Conservation (phyloP, 1,140 invertebrate genomes). For the Paracyclopina nana region DNA sequence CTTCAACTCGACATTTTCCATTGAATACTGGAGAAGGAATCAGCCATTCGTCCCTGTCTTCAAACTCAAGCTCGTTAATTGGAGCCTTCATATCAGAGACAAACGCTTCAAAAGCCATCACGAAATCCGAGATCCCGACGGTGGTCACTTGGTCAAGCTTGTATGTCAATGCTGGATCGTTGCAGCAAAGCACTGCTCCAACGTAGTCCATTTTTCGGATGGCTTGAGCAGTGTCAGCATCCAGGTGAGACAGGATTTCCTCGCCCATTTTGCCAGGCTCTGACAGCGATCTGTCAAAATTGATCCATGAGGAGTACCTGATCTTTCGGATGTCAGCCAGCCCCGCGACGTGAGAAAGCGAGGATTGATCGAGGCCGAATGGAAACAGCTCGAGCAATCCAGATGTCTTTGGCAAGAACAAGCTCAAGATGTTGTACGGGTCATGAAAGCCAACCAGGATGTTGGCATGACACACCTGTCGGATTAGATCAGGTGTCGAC, state of each 20-base stretch:
- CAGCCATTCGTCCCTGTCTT: background rate
- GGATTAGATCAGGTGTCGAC: background rate
- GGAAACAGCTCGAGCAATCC: background rate
- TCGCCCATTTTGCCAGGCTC: no score
- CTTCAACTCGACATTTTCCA: background rate
- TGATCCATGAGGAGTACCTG: no score
- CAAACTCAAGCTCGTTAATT: background rate
- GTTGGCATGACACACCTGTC: background rate
- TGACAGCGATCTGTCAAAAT: no score
- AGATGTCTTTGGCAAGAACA: background rate
- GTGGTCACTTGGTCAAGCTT: background rate
- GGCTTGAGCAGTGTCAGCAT: background rate
- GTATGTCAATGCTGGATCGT: background rate
- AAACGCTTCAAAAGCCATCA: background rate
- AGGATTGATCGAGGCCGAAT: background rate
- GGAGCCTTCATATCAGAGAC: background rate
- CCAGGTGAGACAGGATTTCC: no score
- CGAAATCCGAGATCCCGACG: background rate
- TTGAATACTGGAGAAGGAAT: background rate
- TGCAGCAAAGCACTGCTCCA: background rate
- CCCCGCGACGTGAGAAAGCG: background rate
- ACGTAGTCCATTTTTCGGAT: background rate
- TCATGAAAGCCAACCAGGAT: background rate
- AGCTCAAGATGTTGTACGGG: background rate
- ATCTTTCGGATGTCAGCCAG: background rate